phyloP scores from a whole-genome alignment of 2,888 invertebrate species.

The Blastobasis adustella region DNA sequence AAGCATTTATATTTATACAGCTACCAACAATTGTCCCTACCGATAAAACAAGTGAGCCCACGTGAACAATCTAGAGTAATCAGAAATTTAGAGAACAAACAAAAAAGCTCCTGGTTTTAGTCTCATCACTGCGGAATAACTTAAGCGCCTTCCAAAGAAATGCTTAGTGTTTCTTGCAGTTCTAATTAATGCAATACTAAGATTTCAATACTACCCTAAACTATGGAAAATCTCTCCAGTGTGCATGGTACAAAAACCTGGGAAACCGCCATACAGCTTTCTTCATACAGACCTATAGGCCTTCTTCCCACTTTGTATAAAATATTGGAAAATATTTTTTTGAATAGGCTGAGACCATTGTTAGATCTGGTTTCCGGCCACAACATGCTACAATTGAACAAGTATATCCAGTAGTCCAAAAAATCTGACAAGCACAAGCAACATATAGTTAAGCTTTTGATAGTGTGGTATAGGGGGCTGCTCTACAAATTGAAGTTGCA shows the following conservation, averaged over 20 bases:
- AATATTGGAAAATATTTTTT: constrained; percentile 5
- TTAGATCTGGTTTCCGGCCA: constrained; percentile 11
- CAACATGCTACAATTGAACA: constrained; percentile 14
- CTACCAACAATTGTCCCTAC: constrained; percentile 2
- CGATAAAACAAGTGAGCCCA: neutral
- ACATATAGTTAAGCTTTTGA: constrained; percentile 12
- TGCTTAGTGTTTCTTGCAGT: neutral
- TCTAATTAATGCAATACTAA: constrained; percentile 6
- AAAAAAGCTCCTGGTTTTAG: constrained; percentile 10
- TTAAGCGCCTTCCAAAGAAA: constrained; percentile 4
- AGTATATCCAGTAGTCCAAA: constrained; percentile 10
- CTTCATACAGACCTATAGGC: constrained; percentile 14
- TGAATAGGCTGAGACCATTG: constrained; percentile 1
- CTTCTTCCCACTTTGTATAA: constrained; percentile 6
- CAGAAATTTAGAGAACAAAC: constrained; percentile 1
- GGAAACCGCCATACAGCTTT: constrained; percentile 4
- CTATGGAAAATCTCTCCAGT: constrained; percentile 14
- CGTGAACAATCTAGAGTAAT: constrained; percentile 3
- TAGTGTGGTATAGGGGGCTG: constrained; percentile 9
- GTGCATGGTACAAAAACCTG: constrained; percentile 12
- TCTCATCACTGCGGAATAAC: constrained; percentile 2
- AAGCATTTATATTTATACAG: neutral
- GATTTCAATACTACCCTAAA: constrained; percentile 2
- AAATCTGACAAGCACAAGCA: constrained; percentile 10
- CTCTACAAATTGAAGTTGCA: constrained; percentile 2